These are phyloP conservation scores for Rapana venosa DNA, from an alignment of 2,888 invertebrate genomes.

Conservation along the genomic window DNA sequence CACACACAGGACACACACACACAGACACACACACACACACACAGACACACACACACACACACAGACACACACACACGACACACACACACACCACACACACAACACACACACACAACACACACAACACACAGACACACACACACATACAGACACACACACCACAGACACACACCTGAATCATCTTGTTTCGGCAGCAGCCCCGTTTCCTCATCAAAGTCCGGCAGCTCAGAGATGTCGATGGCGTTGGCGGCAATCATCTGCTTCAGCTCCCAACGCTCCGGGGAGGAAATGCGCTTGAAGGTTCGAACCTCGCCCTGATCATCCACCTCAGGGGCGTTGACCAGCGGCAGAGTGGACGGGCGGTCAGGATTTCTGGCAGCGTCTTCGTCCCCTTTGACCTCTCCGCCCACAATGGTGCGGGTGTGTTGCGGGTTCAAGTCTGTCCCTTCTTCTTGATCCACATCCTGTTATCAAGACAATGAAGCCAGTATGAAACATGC, in stretches of 20 bases:
- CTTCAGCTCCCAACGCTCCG: slow-evolving; percentile 97
- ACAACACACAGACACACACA: too few species aligned
- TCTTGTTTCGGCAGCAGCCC: slow-evolving; percentile 89
- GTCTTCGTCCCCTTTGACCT: slow-evolving; percentile 78
- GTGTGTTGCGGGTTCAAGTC: slow-evolving; percentile 89
- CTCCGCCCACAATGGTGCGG: slow-evolving; percentile 63
- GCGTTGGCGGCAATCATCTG: slow-evolving; percentile 97
- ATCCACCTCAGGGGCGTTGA: slow-evolving; percentile 82
- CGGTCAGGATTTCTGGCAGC: slow-evolving; percentile 91
- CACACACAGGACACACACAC: background rate
- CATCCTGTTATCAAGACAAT: slow-evolving; percentile 83
- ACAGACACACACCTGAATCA: slow-evolving; percentile 69
- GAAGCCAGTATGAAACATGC: too few species aligned
- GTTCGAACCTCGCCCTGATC: slow-evolving; percentile 64
- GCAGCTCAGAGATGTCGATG: slow-evolving; percentile 94
- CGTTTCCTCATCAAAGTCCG: slow-evolving; percentile 98
- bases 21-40: background rate
- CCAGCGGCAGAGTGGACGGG: slow-evolving; percentile 83
- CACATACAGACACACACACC: background rate
- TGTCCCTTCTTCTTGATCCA: slow-evolving; percentile 94
- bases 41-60: background rate
- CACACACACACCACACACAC: background rate
- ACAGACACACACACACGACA: background rate
- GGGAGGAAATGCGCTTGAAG: slow-evolving; percentile 88
- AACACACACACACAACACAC: background rate